These are phyloP conservation scores for Alectura lathami DNA, from an alignment of 2,113 vertebrate genomes.

Conservation along the genomic window DNA sequence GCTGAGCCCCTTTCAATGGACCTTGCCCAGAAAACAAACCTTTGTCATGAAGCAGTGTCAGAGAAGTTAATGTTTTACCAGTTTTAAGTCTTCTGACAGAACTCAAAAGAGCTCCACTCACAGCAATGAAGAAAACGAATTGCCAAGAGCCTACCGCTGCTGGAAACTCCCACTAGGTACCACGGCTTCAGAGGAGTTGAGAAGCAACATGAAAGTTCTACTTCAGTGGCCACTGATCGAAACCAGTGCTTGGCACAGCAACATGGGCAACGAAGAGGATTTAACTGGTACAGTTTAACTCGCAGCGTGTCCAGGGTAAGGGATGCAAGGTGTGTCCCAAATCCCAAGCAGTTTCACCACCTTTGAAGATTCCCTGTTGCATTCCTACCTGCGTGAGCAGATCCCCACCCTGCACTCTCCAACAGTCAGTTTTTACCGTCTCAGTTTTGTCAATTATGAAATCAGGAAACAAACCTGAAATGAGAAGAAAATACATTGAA, in stretches of 20 bases:
- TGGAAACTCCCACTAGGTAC: neutral
- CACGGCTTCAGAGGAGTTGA: neutral
- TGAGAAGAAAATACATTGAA: slow-evolving; percentile 45
- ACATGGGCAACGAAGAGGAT: neutral
- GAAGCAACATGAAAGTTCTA: too few relatives aligned
- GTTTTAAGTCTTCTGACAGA: neutral
- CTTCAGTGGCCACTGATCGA: neutral
- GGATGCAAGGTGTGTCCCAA: neutral
- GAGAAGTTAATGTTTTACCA: slow-evolving; percentile 47
- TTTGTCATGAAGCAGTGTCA: neutral
- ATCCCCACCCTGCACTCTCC: slow-evolving; percentile 21
- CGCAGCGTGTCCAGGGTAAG: neutral
- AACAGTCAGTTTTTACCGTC: neutral
- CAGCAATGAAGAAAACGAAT: neutral
- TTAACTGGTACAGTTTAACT: neutral
- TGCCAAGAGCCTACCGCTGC: neutral
- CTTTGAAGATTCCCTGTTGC: neutral
- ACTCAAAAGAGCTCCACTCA: neutral
- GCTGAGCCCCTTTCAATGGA: neutral
- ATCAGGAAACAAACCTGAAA: slow-evolving; percentile 71
- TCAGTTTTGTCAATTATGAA: slow-evolving; percentile 43
- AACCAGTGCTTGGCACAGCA: neutral
- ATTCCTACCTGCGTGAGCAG: slow-evolving; percentile 65
- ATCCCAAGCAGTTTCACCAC: neutral
- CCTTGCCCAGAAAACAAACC: neutral